Base-by-base conservation (phyloP, 2,888 invertebrate species). In the Hydrotaea cyrtoneurina region DNA sequence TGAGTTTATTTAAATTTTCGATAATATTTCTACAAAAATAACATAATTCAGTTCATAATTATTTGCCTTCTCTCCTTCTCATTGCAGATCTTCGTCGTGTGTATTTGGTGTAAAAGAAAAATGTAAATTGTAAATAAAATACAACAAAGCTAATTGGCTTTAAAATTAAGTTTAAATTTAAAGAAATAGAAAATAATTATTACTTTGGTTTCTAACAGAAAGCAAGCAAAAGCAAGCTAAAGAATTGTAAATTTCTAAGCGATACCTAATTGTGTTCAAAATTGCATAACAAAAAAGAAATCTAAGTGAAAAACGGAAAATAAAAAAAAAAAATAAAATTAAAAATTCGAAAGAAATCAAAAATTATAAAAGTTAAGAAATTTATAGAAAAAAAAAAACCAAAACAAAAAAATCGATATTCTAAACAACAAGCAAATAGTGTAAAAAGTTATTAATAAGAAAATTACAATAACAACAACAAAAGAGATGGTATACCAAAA, bases 201-300 rank as follows among this genome's bases (percentile, higher is more conserved):
- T 31, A 72, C 57, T 73, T 85, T 72, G 78, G 80, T 73, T 80
- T 73, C 62, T 59, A 17, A 59, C 74, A 69, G n/a, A n/a, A n/a
- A n/a, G 72, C 31, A 50, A 57, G 57, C 26, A 66, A 81, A 77
- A 81, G n/a, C n/a, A 81, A 77, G 57, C 80, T 82, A 83, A 83
- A 86, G 81, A 83, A 69, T 85, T 86, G 85, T 87, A 86, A 85
- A 87, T 83, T 86, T 69, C 72, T 72, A 78, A 62, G 77, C 84
- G 87, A 87, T 87, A 86, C 87, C 87, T 86, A 85, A 85, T 84
- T 87, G 87, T 87, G 87, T 87, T 86, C 86, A 87, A 86, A 81
- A 85, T 74, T 77, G 50, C 59, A 71, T 80, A 69, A 69, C 46
- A 53, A 69, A 50, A 78, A 82, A 74, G 4, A 69, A 64, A 76